A percentile compares a stretch with the other conserved stretches of the same genome.
These are phyloP conservation scores for Callospermophilus lateralis DNA, from an alignment of 2,113 vertebrate genomes.

Conservation along the genomic window DNA sequence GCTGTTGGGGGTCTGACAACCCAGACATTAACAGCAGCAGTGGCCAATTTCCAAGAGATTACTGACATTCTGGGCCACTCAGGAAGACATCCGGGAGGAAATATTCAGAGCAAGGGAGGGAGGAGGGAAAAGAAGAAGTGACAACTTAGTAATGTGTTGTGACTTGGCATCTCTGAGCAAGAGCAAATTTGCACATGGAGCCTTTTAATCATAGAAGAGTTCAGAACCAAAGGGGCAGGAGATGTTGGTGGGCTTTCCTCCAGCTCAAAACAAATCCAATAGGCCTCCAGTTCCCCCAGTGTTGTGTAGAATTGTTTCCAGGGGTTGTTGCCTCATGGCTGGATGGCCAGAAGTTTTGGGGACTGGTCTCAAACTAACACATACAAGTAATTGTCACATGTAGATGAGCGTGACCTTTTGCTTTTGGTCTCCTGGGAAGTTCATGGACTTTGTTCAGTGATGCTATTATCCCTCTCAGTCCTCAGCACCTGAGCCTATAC, in stretches of 20 bases:
- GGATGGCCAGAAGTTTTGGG: not conserved
- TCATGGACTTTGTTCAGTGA: not conserved
- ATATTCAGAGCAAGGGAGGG: not conserved
- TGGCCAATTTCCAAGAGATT: constrained; percentile 67
- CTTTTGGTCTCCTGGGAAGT: not conserved
- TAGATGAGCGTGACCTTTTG: not conserved
- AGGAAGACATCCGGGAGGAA: constrained; percentile 27
- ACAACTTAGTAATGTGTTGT: not conserved
- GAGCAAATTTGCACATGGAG: not conserved
- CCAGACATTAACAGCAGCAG: constrained; percentile 39
- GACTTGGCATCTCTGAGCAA: not conserved
- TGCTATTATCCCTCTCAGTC: fast-evolving
- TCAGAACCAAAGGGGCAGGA: fast-evolving
- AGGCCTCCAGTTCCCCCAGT: not conserved
- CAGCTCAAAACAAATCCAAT: not conserved
- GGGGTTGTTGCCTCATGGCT: fast-evolving
- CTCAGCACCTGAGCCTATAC: not conserved
- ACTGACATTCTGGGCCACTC: constrained; percentile 42
- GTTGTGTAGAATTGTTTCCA: not conserved
- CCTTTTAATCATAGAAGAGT: not conserved
- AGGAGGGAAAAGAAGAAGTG: not conserved
- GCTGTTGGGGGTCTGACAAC: constrained; percentile 57
- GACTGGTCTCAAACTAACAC: not conserved
- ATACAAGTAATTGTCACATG: not conserved
- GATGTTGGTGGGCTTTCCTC: not conserved